Base-by-base conservation (phyloP, 2,888 invertebrate species). In the Drosophila multiciliata region DNA sequence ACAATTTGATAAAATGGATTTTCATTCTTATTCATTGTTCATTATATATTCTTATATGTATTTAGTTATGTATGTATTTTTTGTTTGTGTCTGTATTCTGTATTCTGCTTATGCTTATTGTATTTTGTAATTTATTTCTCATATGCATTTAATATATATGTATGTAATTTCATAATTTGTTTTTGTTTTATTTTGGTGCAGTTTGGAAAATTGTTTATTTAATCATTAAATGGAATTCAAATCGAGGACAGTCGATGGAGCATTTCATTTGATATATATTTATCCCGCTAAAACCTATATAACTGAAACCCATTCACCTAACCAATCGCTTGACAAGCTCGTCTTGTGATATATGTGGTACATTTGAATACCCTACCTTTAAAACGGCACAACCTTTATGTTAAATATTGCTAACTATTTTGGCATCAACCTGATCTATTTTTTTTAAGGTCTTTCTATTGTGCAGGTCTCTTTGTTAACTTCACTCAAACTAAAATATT, bases 1-100 rank as follows among this genome's bases (percentile, higher is more conserved):
- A 78, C 76, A 76, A 73, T 64, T 76, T 75, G 80, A 78, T 84
- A 82, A 80, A 82, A 82, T 82, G 65, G 45, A 65, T 54, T 54
- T 49, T 65, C 52, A 57, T 53, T 54, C 20, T 63, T 62, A 26
- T 49, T 23, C 62, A 48, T 53, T 70, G 48, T 48, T 64, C 61
- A 70, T 54, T 67, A 53, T 42, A 23, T 45, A 36, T 48, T 58
- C 2, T 3, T 17, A 17, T 29, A 32, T n/a, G 52, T 36, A 29
- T 38, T 49, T 45, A 40, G 32, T 32, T 57, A 42, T 57, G 45
- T 45, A 11, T 65, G 48, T 69, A 54, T 67, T 57, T 23, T 60
- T 11, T 60, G 36, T 42, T 26, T 58, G 62, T 74, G 9, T 59
- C 57, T 78, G 70, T 75, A 40, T 40, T 59, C 57, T 78, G 70